phyloP scores from a whole-genome alignment of 2,113 vertebrate species.

The Scomber japonicus region DNA sequence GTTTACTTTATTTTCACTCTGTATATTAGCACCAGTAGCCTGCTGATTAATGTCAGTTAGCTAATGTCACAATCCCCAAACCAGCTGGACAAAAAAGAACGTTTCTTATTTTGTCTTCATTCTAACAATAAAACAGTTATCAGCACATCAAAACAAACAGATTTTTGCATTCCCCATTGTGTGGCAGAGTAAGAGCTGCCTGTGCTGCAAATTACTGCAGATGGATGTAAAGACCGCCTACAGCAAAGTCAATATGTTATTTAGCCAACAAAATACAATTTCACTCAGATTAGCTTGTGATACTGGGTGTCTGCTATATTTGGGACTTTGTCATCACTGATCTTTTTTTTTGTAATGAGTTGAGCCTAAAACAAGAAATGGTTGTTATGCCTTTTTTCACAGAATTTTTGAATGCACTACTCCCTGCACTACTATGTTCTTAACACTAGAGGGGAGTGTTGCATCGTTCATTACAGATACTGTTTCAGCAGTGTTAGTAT shows the following conservation, averaged over 20 bases:
- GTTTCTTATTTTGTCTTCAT: no score
- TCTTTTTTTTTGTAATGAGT: background rate
- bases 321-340: no score
- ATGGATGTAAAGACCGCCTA: background rate
- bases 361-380: background rate
- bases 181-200: no score
- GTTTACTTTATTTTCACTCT: no score
- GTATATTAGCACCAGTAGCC: no score
- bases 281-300: background rate
- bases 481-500: background rate
- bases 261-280: background rate
- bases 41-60: no score
- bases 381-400: background rate
- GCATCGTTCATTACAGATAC: constrained; percentile 21
- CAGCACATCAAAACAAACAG: no score
- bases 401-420: constrained; percentile 4
- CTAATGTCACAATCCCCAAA: no score
- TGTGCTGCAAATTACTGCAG: no score
- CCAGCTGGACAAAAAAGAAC: no score
- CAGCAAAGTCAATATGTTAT: background rate
- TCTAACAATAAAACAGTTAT: no score
- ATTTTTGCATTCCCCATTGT: no score
- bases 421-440: constrained; percentile 32
- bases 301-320: background rate
- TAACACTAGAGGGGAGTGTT: constrained; percentile 74